phyloP scores from a whole-genome alignment of 2,113 vertebrate genomes.

The Herpetotheres cachinnans region DNA sequence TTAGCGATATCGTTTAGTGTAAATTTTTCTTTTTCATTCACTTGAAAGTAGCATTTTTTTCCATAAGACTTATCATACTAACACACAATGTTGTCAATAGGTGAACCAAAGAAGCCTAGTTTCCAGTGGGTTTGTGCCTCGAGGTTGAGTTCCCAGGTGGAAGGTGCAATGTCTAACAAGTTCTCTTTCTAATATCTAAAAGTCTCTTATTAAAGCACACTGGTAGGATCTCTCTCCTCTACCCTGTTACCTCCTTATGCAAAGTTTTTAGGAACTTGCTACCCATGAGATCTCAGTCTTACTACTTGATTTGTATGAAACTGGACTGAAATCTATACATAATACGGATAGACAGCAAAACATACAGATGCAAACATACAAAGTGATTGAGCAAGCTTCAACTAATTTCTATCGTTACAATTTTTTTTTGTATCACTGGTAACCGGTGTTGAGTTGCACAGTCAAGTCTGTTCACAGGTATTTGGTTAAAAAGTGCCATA shows the following conservation, averaged over 20 bases:
- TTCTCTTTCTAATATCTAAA: background rate
- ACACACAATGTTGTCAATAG: background rate
- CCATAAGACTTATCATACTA: background rate
- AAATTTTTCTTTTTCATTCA: background rate
- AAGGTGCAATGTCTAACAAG: background rate
- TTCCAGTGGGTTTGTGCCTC: background rate
- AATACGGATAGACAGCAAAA: background rate
- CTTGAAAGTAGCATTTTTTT: background rate
- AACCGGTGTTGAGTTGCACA: background rate
- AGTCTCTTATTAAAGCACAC: background rate
- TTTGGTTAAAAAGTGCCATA: background rate
- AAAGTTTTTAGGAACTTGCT: background rate
- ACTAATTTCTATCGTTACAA: background rate
- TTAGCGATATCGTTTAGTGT: background rate
- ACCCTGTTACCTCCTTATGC: background rate
- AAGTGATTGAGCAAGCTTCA: background rate
- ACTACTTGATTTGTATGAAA: background rate
- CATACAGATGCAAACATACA: background rate
- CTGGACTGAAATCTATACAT: background rate
- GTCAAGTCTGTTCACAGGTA: background rate
- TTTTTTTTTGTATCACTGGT: accelerated
- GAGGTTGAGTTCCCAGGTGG: background rate
- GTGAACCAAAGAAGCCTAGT: background rate
- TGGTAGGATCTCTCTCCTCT: background rate
- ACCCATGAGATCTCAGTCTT: background rate